phyloP scores from a whole-genome alignment of 2,797 vertebrate genomes.

The Arnoldichthys spilopterus region DNA sequence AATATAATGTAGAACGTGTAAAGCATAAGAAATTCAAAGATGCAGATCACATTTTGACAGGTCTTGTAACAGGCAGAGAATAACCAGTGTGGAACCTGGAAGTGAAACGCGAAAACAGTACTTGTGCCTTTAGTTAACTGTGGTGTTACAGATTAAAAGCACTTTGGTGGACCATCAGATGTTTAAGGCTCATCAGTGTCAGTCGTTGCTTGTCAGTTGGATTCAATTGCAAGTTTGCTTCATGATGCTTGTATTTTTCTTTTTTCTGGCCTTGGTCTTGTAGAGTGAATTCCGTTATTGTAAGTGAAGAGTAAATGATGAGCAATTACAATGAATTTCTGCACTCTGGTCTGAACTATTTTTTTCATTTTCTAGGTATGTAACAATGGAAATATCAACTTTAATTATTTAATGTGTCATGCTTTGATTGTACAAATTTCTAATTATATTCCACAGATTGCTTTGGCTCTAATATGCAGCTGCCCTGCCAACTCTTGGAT shows the following conservation, averaged over 20 bases:
- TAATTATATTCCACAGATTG: too few relatives aligned
- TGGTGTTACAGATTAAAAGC: not conserved
- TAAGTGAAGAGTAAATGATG: conserved; percentile 29
- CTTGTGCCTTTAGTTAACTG: conserved; percentile 4
- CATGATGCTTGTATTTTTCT: conserved; percentile 7
- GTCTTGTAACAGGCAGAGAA: not conserved
- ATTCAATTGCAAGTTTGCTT: not conserved
- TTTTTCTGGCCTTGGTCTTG: conserved; percentile 1
- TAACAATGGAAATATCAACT: too few relatives aligned
- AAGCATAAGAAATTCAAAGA: too few relatives aligned
- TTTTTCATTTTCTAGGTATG: not conserved
- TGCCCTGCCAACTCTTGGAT: too few relatives aligned
- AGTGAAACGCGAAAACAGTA: not conserved
- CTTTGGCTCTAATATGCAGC: too few relatives aligned
- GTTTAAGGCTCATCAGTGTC: not conserved
- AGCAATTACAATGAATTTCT: conserved; percentile 16
- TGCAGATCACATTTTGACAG: too few relatives aligned
- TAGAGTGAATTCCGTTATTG: conserved; percentile 7
- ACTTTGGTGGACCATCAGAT: conserved; percentile 1
- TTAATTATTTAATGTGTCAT: too few relatives aligned
- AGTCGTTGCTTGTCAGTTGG: not conserved
- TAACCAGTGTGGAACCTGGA: not conserved
- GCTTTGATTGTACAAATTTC: too few relatives aligned
- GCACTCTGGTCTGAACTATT: not conserved
- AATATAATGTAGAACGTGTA: too few relatives aligned